phyloP scores from a whole-genome alignment of 1,140 invertebrate genomes.

The Whitmania pigra region DNA sequence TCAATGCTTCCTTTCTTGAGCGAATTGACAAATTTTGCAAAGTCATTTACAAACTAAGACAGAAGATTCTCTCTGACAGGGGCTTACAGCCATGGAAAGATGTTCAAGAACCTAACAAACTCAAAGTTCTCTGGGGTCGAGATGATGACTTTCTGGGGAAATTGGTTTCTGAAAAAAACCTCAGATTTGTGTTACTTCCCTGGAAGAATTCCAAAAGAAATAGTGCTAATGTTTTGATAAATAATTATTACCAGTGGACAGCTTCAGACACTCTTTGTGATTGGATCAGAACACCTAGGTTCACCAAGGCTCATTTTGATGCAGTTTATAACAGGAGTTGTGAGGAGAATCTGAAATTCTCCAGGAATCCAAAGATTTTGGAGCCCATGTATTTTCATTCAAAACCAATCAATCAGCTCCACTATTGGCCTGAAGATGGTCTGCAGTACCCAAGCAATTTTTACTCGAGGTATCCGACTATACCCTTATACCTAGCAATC shows the following conservation, averaged over 20 bases:
- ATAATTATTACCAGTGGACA: constrained; percentile 21
- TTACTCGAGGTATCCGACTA: constrained; percentile 13
- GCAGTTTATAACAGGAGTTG: constrained; percentile 24
- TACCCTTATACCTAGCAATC: constrained; percentile 19
- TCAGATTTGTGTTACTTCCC: constrained; percentile 15
- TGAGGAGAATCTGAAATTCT: background rate
- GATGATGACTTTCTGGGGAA: constrained; percentile 21
- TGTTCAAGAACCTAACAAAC: constrained; percentile 10
- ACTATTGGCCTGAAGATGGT: constrained; percentile 25
- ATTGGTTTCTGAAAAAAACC: background rate
- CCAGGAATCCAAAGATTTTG: background rate
- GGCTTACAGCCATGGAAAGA: constrained; percentile 14
- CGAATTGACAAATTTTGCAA: constrained; percentile 12
- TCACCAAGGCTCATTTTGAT: constrained; percentile 25
- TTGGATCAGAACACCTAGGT: constrained; percentile 22
- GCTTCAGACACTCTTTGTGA: constrained; percentile 21
- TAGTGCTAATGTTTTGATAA: constrained; percentile 15
- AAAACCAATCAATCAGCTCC: constrained; percentile 23
- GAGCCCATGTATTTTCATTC: constrained; percentile 23
- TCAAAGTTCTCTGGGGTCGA: constrained; percentile 23
- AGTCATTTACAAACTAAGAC: constrained; percentile 13
- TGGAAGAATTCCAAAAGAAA: constrained; percentile 12
- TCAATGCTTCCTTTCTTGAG: constrained; percentile 15
- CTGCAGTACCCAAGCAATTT: constrained; percentile 21
- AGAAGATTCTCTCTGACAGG: constrained; percentile 9